Evolutionary conservation across 1,140 invertebrate genomes (phyloP), one percentile per base, ranked within the genome.

Genomic region (Ooceraea biroi): DNA sequence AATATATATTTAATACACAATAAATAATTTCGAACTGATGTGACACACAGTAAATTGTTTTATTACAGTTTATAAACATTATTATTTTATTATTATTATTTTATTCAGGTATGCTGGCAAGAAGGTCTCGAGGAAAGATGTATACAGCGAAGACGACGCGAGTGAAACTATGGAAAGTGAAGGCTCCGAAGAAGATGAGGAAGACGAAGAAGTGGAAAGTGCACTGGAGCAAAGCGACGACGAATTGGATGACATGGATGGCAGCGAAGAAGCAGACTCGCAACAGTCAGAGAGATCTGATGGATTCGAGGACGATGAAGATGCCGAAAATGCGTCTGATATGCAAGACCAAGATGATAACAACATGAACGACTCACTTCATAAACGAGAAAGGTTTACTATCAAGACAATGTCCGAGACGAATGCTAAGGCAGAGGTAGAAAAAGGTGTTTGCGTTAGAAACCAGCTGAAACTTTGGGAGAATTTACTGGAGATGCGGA

Each of bases 391-490:
- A 11, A 92, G 92, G 90, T 93, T 93, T 83, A 91, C 91, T 74
- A 95, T 96, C 92, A 94, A 95, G 87, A 95, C 95, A 90, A 94
- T 96, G 8, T 95, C 95, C 74, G 93, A 95, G 50, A 92, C 93
- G 88, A 95, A 96, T 93, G 84, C 95, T 0, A 69, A 93, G n/a
- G 95, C 95, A 85, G 96, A 97, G 91, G 95, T 97, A 3, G 96
- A 97, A 88, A 98, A 98, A 94, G 97, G 97, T 44, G 94, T 95
- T n/a, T 96, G 96, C 91, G 96, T 98, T 0, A 95, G 95, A 93
- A 97, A 96, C 92, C 97, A 98, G 91, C 90, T 97, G 14, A 94
- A 95, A 80, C 90, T 98, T 0, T 98, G 97, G 97, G 98, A 98
- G 92, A 96, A 95, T 80, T 91, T 98, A 1, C 90, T 98, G 19